These are phyloP conservation scores for Columbina picui DNA, from an alignment of 2,113 vertebrate species.

Conservation along the genomic window DNA sequence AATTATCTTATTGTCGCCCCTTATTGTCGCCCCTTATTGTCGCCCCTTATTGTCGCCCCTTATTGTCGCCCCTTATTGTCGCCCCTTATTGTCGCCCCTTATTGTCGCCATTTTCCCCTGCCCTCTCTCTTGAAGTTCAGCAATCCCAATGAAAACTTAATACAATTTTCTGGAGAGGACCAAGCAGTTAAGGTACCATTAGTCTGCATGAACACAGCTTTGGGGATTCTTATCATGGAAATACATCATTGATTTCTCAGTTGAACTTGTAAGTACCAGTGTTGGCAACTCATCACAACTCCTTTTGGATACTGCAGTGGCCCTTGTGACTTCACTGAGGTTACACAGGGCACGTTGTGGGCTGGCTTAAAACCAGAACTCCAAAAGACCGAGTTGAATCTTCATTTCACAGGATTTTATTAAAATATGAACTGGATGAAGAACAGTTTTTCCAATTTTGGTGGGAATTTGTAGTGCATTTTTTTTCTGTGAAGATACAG, in stretches of 20 bases:
- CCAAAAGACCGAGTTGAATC: not conserved
- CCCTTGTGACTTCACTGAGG: not conserved
- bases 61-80: too few species aligned
- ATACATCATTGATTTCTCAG: not conserved
- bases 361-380: not conserved
- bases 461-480: not conserved
- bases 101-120: too few species aligned
- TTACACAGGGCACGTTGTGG: not conserved
- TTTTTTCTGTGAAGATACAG: not conserved
- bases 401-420: not conserved
- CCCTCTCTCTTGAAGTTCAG: rapidly evolving
- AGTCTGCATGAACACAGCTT: not conserved
- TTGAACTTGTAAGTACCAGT: not conserved
- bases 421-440: not conserved
- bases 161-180: not conserved
- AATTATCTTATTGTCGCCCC: too few species aligned
- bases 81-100: too few species aligned
- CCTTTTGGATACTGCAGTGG: not conserved
- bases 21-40: too few species aligned
- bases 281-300: not conserved
- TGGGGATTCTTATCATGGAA: not conserved
- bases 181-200: not conserved
- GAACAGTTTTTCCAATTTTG: not conserved
- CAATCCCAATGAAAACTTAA: not conserved
- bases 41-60: too few species aligned